A percentile compares a stretch with the other conserved stretches of the same genome.
Conservation (phyloP, 2,113 vertebrate species). For the Sterrhoptilus dennistouni region DNA sequence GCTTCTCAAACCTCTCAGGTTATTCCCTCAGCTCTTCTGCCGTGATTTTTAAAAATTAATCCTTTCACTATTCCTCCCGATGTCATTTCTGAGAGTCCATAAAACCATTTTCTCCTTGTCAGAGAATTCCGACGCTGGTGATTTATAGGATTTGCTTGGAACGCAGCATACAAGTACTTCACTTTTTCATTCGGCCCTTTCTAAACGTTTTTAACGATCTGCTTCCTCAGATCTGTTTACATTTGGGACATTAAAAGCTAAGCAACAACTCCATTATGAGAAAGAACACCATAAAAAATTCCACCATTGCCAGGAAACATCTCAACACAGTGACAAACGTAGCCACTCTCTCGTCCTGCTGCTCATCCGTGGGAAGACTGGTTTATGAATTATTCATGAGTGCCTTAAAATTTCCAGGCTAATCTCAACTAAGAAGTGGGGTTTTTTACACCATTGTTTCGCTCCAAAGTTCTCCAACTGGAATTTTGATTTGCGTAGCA, state of each 20-base stretch:
- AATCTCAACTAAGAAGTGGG: background rate
- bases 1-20: background rate
- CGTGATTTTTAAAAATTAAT: background rate
- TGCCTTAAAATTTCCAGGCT: background rate
- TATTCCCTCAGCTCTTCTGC: background rate
- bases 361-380: background rate
- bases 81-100: background rate
- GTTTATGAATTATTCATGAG: conserved; percentile 8
- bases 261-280: conserved; percentile 5
- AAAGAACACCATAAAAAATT: background rate
- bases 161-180: background rate
- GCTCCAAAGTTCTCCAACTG: background rate
- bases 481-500: background rate
- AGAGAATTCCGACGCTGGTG: fast-evolving
- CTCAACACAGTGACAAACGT: background rate
- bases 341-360: background rate
- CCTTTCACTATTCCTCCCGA: background rate
- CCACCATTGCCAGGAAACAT: background rate
- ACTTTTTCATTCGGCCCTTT: background rate
- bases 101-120: background rate
- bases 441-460: background rate
- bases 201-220: background rate
- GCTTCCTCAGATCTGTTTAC: conserved; percentile 27
- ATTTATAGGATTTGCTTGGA: background rate
- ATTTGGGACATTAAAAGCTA: conserved; percentile 11